Conservation (phyloP, 2,888 invertebrate genomes). For the Xestoiulus laeticollis region DNA sequence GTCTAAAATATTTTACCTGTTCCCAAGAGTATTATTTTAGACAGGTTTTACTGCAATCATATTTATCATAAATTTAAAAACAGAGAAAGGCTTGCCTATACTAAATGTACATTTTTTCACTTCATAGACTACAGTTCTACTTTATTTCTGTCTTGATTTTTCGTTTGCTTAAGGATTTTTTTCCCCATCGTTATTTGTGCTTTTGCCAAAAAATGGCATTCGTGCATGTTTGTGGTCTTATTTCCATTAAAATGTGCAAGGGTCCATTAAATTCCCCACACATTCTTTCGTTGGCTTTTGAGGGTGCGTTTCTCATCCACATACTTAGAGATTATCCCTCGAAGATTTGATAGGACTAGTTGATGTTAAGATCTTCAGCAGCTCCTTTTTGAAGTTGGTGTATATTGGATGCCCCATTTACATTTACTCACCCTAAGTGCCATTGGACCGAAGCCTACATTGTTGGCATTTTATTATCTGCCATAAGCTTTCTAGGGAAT, state of each 20-base stretch:
- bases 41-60: too few relatives aligned
- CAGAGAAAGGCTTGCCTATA: too few relatives aligned
- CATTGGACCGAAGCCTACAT: conserved; percentile 35
- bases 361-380: neutral
- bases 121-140: too few relatives aligned
- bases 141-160: too few relatives aligned
- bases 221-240: neutral
- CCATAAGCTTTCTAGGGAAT: conserved; percentile 12
- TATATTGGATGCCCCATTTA: conserved; percentile 21
- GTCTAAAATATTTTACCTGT: too few relatives aligned
- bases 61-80: too few relatives aligned
- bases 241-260: neutral
- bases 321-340: conserved; percentile 11
- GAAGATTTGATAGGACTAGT: neutral
- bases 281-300: neutral
- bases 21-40: too few relatives aligned
- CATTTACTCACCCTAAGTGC: conserved; percentile 27
- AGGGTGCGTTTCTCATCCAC: neutral
- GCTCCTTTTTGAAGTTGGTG: neutral
- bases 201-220: neutral
- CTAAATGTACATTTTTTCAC: too few relatives aligned
- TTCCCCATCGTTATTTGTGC: neutral
- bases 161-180: neutral
- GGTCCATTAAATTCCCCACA: conserved; percentile 27
- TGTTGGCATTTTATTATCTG: conserved; percentile 43